A percentile compares a stretch with the other conserved stretches of the same genome.
Conservation (phyloP, 1,140 invertebrate species). For the Aphidius gifuensis region DNA sequence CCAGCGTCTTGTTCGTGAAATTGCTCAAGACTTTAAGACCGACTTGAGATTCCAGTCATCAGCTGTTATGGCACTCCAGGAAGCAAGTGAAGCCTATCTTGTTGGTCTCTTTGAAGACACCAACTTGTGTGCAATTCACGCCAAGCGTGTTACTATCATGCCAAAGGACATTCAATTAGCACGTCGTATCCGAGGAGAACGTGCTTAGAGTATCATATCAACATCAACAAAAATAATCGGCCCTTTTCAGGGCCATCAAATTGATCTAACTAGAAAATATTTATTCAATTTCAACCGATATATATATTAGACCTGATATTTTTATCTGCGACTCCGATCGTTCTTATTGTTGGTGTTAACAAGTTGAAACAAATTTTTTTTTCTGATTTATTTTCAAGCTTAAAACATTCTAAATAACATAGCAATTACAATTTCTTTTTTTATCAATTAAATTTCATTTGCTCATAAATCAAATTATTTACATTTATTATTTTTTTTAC, state of each 20-base stretch:
- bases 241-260: slow-evolving; percentile 7
- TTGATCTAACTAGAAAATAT: not conserved
- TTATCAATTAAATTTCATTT: no score
- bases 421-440: no score
- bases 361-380: no score
- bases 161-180: slow-evolving; percentile 1
- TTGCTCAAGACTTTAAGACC: slow-evolving; percentile 4
- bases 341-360: no score
- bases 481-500: no score
- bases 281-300: no score
- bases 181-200: slow-evolving; percentile 6
- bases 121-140: not conserved
- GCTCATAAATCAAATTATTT: no score
- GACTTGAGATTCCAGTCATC: slow-evolving; percentile 4
- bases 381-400: no score
- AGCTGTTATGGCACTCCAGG: slow-evolving; percentile 5
- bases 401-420: no score
- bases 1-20: slow-evolving; percentile 4
- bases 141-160: not conserved
- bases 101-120: slow-evolving; percentile 6
- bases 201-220: not conserved
- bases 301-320: no score
- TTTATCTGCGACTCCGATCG: no score
- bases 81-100: slow-evolving; percentile 3
- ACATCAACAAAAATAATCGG: not conserved